These are phyloP conservation scores for Cynocephalus volans DNA, from an alignment of 2,113 vertebrate genomes.

Conservation along the genomic window DNA sequence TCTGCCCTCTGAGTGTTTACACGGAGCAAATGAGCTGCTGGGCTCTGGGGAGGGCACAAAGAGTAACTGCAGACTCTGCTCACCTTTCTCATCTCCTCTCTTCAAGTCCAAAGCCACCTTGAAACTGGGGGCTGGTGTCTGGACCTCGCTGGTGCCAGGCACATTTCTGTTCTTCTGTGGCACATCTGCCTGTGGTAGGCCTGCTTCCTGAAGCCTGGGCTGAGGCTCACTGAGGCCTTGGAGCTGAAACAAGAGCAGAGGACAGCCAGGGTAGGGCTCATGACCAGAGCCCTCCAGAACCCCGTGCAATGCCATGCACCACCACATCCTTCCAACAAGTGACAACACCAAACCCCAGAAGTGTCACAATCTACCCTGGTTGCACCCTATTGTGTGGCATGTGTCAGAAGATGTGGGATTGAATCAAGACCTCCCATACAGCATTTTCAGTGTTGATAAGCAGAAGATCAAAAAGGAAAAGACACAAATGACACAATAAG, in stretches of 20 bases:
- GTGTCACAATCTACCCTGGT: accelerated
- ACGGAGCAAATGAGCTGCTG: accelerated
- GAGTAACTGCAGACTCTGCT: neutral
- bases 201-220: conserved; percentile 54
- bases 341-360: neutral
- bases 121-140: conserved; percentile 57
- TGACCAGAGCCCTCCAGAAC: neutral
- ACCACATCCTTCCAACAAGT: neutral
- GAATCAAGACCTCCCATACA: neutral
- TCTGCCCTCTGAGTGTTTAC: neutral
- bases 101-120: conserved; percentile 62
- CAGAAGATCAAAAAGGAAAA: neutral
- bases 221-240: conserved; percentile 30
- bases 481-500: neutral
- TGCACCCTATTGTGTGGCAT: accelerated
- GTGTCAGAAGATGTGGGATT: neutral
- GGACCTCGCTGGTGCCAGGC: neutral
- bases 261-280: neutral
- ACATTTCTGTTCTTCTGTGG: neutral
- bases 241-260: conserved; percentile 65
- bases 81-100: conserved; percentile 76
- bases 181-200: neutral
- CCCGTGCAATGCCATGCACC: accelerated
- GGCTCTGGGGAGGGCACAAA: neutral
- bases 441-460: neutral